Evolutionary conservation across 2,797 vertebrate species (phyloP), one percentile per base, ranked within the genome.

Genomic region (Telmatherina bonti): DNA sequence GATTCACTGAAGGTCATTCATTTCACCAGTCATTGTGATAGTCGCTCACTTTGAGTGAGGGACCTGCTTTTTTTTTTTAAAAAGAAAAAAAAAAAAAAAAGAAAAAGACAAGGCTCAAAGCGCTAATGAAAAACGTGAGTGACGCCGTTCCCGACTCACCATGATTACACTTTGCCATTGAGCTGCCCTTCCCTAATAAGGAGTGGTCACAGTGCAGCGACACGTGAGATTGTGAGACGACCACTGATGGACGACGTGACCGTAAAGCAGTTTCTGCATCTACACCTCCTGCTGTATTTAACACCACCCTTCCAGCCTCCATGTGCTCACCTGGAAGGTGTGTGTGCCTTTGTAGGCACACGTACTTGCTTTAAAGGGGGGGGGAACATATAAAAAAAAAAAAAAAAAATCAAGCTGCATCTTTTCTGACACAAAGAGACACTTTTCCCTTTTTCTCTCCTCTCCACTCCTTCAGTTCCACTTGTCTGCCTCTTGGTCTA

Each of bases 131-230:
- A 62, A n/a, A 27, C 31, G 7, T 11, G 33, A 27, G 52, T 29
- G 62, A 65, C 24, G 22, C 58, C 51, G 57, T 41, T 47, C 31
- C 36, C 35, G 41, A 55, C 62, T 53, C 0, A 5, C 45, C 62
- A 74, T 83, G 85, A 88, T 87, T 88, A 62, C 71, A 38, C 20
- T 0, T 15, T 79, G 80, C 41, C 84, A 73, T 83, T 87, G 84
- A 80, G 59, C 11, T 85, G 85, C 89, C 88, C 89, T 91, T 92
- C 72, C 45, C 62, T 84, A 78, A 86, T 75, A 60, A 56, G 54
- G 41, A 66, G 52, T 2, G 57, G 81, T 78, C 81, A 78, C 45
- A 73, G 47, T 16, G 59, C 7, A n/a, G 36, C 45, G 64, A 74
- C n/a, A 2, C n/a, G n/a, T 52, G 70, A 5, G 52, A 9, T 16